Evolutionary conservation across 1,140 invertebrate genomes (phyloP).

Genomic region (Orius laevigatus): DNA sequence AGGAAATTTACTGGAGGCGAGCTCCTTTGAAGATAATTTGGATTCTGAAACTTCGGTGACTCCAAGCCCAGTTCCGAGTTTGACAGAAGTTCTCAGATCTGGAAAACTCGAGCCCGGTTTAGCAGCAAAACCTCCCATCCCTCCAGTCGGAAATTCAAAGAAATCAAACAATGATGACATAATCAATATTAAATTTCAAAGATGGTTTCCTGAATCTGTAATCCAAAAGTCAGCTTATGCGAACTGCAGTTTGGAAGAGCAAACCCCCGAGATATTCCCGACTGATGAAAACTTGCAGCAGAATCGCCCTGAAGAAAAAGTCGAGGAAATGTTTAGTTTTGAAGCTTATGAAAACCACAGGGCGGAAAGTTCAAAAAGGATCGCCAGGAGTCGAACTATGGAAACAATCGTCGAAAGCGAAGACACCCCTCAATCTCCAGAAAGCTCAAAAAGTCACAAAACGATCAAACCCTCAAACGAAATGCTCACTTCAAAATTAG

Average conservation of each 20-base stretch:
- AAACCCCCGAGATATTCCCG: not conserved
- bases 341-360: constrained; percentile 6
- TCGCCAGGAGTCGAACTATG: constrained; percentile 4
- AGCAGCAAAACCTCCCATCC: constrained; percentile 20
- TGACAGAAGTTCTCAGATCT: constrained; percentile 1
- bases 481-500: constrained; percentile 10
- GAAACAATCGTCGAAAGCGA: constrained; percentile 5
- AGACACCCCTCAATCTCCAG: not conserved
- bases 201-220: constrained; percentile 23
- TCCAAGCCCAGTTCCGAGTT: constrained; percentile 16
- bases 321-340: not conserved
- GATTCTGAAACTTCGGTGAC: constrained; percentile 17
- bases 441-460: not conserved
- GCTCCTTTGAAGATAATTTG: constrained; percentile 14
- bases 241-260: too few relatives aligned
- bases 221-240: too few relatives aligned
- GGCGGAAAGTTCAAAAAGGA: constrained; percentile 1
- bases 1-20: constrained; percentile 16
- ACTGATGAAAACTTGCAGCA: not conserved
- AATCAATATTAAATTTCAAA: constrained; percentile 23
- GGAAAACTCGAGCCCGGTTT: constrained; percentile 19
- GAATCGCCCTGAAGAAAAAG: not conserved
- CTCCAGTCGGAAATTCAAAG: constrained; percentile 8
- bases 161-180: constrained; percentile 21
- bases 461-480: not conserved